Evolutionary conservation across 2,888 invertebrate genomes (phyloP).

Genomic region (Hydroisotoma schaefferi): DNA sequence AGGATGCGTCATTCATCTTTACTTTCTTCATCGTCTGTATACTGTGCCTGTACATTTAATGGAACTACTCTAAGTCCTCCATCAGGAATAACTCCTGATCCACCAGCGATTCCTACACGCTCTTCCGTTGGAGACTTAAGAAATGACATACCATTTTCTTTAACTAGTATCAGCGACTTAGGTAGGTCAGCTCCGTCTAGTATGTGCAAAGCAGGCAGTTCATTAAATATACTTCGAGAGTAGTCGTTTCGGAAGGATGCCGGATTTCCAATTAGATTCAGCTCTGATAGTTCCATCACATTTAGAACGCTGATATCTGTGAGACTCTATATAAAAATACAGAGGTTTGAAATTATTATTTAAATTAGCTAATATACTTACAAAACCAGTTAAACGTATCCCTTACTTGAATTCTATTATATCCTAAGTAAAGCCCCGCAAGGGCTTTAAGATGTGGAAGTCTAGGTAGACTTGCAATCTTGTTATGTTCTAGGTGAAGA

Average conservation of each 20-base stretch:
- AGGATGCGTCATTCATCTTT: not conserved
- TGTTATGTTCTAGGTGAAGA: slow-evolving; percentile 46
- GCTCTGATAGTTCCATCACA: slow-evolving; percentile 28
- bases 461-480: slow-evolving; percentile 39
- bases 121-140: not conserved
- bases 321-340: slow-evolving; percentile 28
- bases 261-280: slow-evolving; percentile 40
- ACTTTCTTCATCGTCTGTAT: not conserved
- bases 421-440: slow-evolving; percentile 38
- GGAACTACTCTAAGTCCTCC: not conserved
- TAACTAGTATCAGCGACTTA: not conserved
- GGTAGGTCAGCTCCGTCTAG: slow-evolving; percentile 38
- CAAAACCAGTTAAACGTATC: not conserved
- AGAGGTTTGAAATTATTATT: slow-evolving; percentile 6
- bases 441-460: slow-evolving; percentile 44
- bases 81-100: slow-evolving; percentile 1
- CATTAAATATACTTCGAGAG: slow-evolving; percentile 24
- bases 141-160: not conserved
- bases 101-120: not conserved
- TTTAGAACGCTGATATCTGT: slow-evolving; percentile 35
- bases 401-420: slow-evolving; percentile 45
- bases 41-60: not conserved
- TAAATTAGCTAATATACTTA: not conserved
- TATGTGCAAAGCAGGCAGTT: slow-evolving; percentile 31
- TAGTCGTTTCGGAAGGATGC: slow-evolving; percentile 35